Percentiles rank a stretch among this genome's conserved stretches.
phyloP scores from a whole-genome alignment of 2,113 vertebrate genomes.

The Fregetta grallaria region DNA sequence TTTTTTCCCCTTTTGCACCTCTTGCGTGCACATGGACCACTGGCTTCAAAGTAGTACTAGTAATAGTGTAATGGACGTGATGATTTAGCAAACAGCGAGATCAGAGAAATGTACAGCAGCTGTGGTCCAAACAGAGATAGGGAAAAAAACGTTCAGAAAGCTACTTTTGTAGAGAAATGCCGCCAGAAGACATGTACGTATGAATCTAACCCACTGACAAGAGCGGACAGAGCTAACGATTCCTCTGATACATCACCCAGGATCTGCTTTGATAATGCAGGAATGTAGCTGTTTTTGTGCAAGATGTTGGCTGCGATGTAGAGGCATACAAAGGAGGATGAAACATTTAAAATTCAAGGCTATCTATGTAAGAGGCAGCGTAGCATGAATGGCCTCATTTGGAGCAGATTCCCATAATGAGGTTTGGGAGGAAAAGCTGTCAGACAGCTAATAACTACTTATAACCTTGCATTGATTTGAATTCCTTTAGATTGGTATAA shows the following conservation, averaged over 20 bases:
- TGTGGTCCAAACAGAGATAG: neutral
- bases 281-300: neutral
- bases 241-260: neutral
- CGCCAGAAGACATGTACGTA: fast-evolving
- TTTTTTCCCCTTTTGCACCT: neutral
- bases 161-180: neutral
- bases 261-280: neutral
- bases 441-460: neutral
- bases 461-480: neutral
- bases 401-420: neutral
- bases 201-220: neutral
- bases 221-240: neutral
- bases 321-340: neutral
- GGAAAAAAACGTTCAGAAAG: neutral
- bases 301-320: neutral
- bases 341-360: neutral
- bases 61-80: neutral
- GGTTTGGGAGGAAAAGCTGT: neutral
- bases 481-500: neutral
- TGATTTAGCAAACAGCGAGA: neutral
- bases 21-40: neutral
- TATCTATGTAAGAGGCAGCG: neutral
- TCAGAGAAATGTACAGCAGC: neutral
- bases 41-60: neutral
- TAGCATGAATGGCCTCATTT: neutral